Conservation (phyloP, 2,888 invertebrate genomes). For the Napeogenes sylphis region DNA sequence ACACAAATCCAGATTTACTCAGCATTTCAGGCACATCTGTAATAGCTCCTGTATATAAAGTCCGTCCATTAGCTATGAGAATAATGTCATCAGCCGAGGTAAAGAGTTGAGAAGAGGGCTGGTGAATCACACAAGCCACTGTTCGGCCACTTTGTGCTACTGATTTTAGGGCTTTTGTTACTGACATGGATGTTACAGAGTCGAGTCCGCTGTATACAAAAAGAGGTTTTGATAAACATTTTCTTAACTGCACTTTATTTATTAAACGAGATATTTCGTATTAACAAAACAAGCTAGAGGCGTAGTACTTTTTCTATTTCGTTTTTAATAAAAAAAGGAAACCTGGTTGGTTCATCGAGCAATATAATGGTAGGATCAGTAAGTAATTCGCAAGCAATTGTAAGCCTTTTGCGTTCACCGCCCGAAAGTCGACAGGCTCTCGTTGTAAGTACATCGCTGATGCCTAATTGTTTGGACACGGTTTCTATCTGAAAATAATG, state of each 20-base stretch:
- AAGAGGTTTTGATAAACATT: background rate
- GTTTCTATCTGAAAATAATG: conserved; percentile 81
- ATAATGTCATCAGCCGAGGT: conserved; percentile 85
- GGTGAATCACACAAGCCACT: conserved; percentile 87
- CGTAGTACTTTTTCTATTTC: too few species aligned
- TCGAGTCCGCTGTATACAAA: conserved; percentile 73
- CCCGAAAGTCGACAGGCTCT: conserved; percentile 87
- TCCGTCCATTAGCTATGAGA: conserved; percentile 81
- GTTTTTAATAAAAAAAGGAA: too few species aligned
- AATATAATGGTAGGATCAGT: conserved; percentile 94
- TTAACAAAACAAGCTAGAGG: too few species aligned
- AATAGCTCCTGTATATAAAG: conserved; percentile 82
- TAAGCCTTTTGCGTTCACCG: conserved; percentile 92
- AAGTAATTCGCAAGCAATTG: conserved; percentile 93
- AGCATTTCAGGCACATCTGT: conserved; percentile 79
- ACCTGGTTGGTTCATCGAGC: conserved; percentile 97
- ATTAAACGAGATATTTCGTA: too few species aligned
- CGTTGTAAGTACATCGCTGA: conserved; percentile 83
- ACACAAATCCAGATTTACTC: conserved; percentile 77
- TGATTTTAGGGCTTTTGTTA: conserved; percentile 78
- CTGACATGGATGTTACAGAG: conserved; percentile 82
- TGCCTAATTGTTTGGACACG: conserved; percentile 86
- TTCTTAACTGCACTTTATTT: too few species aligned
- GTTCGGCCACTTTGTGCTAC: conserved; percentile 82
- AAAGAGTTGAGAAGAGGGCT: conserved; percentile 86